A percentile compares a stretch with the other conserved stretches of the same genome.
phyloP scores from a whole-genome alignment of 1,140 invertebrate species.

The Cyclina sinensis region DNA sequence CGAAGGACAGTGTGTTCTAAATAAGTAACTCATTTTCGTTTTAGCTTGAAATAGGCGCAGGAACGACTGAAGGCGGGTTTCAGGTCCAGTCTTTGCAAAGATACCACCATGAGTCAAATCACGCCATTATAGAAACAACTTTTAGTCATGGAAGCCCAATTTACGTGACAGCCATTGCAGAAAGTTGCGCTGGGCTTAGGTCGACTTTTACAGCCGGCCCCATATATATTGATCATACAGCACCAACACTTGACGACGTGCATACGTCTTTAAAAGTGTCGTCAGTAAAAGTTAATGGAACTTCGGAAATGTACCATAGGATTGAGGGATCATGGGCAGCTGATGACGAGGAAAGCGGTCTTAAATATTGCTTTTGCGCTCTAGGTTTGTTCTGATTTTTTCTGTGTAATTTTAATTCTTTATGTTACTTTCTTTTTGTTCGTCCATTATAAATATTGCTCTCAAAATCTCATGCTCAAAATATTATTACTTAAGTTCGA shows the following conservation, averaged over 20 bases:
- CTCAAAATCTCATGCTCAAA: too few species aligned
- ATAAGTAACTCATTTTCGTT: neutral
- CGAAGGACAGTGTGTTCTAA: too few species aligned
- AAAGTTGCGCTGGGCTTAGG: constrained; percentile 16
- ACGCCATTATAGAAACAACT: neutral
- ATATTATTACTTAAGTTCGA: too few species aligned
- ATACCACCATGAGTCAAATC: neutral
- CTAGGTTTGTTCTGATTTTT: neutral
- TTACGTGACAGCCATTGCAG: constrained; percentile 36
- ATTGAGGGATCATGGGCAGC: neutral
- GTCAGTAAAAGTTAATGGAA: neutral
- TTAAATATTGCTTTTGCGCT: constrained; percentile 26
- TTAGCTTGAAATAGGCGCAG: constrained; percentile 5
- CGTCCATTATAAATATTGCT: too few species aligned
- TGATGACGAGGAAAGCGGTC: constrained; percentile 4
- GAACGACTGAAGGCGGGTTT: constrained; percentile 42
- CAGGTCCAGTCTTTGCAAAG: constrained; percentile 11
- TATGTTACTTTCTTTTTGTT: too few species aligned
- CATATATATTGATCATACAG: constrained; percentile 14
- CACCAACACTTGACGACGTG: neutral
- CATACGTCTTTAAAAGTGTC: neutral
- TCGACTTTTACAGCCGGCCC: neutral
- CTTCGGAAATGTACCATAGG: neutral
- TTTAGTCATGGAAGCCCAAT: constrained; percentile 10
- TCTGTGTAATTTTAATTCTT: too few species aligned